Percentiles rank a stretch among this genome's conserved stretches.
phyloP scores from a whole-genome alignment of 2,113 vertebrate species.

The Maccullochella peelii region DNA sequence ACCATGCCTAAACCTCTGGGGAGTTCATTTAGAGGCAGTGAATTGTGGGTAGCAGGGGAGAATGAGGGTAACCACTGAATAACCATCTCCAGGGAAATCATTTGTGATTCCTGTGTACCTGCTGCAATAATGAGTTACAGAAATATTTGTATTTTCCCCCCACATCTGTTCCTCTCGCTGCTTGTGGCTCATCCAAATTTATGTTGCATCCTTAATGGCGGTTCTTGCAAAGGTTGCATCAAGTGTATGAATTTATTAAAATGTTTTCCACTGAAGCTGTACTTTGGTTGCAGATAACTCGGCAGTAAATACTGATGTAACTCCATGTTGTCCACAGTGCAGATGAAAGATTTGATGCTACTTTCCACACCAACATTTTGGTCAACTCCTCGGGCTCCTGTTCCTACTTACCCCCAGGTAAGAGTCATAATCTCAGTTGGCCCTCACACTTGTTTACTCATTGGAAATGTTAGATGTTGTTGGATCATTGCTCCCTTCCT shows the following conservation, averaged over 20 bases:
- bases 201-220: background rate
- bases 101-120: constrained; percentile 8
- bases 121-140: constrained; percentile 10
- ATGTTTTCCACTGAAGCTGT: constrained; percentile 20
- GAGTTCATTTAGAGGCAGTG: constrained; percentile 35
- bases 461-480: background rate
- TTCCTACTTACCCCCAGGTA: constrained; percentile 94
- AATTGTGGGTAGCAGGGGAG: constrained; percentile 42
- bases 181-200: background rate
- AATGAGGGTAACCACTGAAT: constrained; percentile 32
- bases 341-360: constrained; percentile 94
- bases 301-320: constrained; percentile 12
- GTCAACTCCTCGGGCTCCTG: constrained; percentile 90
- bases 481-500: background rate
- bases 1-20: constrained; percentile 12
- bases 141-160: constrained; percentile 15
- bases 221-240: background rate
- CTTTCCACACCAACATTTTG: constrained; percentile 94
- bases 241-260: background rate
- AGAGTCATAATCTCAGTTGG: constrained; percentile 37
- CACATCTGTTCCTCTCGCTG: background rate
- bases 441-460: background rate
- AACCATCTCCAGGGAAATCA: constrained; percentile 43
- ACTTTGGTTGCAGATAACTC: constrained; percentile 4
- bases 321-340: constrained; percentile 85